Evolutionary conservation across 2,113 vertebrate species (phyloP), one percentile per base, ranked within the genome.

Genomic region (Coreoperca whiteheadi): DNA sequence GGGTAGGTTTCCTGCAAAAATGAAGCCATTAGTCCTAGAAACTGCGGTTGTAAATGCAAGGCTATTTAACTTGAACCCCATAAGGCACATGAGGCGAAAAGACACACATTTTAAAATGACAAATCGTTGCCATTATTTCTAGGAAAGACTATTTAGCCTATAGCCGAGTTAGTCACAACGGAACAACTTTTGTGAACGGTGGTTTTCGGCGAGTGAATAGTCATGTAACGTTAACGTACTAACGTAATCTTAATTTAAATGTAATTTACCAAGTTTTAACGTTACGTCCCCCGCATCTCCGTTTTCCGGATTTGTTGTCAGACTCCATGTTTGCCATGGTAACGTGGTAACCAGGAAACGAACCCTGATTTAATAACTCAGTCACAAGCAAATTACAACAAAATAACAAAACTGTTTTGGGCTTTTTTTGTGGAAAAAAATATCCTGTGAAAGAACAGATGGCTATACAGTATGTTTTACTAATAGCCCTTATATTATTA

Each of bases 311-410:
- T 87, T 73, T 93, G 86, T 90, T 92, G 75, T 65, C 59, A 0
- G n/a, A 7, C 39, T 87, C 83, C 89, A 87, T 90, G 28, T 82
- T 91, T 82, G 51, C 77, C 50, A 60, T 61, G 76, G 84, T 54
- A 87, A 89, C 39, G 15, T 1, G 23, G 60, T 32, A 65, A 78
- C 66, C 41, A 11, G 77, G 76, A 72, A 50, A 48, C 8, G 0
- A 28, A 16, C 48, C 6, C 9, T 25, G 53, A 48, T 77, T 89
- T 53, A 64, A 15, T 30, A 23, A 34, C 8, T 60, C n/a, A 9
- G n/a, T 5, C 32, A 28, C 39, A 28, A 7, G 1, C 6, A 51
- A 50, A 16, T n/a, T n/a, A n/a, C n/a, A n/a, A n/a, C n/a, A n/a
- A 51, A 50, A 20, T 5, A 57, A 57, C 25, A 23, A 54, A 25